Base-by-base conservation (phyloP, 2,888 invertebrate genomes). In the Sminthurides aquaticus region DNA sequence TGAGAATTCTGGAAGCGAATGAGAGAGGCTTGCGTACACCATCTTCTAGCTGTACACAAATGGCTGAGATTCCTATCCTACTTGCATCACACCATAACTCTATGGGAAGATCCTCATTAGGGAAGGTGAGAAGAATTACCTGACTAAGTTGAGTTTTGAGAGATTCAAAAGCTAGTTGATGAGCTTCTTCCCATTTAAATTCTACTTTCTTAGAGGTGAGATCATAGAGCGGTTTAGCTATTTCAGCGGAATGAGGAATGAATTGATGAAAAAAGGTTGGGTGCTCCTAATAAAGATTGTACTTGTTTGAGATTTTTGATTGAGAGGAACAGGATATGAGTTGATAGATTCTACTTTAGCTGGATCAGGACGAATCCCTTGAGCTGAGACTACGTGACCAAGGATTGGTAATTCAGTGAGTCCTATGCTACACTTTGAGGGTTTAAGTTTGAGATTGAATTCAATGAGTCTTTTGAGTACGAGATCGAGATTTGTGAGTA, bases 251-350 rank as follows among this genome's bases (percentile, higher is more conserved):
- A 34, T 43, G 28, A 1, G 18, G n/a, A 11, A 68, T 55, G 54
- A 63, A 66, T 2, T 59, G 52, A 3, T 69, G 25, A 61, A 72
- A 74, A 54, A 71, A 74, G n/a, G 11, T 57, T 48, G 49, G 65
- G 61, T 3, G 68, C 15, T 2, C 65, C 60, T 1, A 65, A n/a
- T 20, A 67, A 62, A 0, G 60, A 43, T 2, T 48, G 63, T 3
- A 64, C 49, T 3, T 57, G 61, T 27, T 60, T 66, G 2, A 34
- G 43, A 34, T 5, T 34, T 34, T 34, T n/a, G n/a, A n/a, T n/a
- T n/a, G n/a, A n/a, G n/a, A n/a, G 69, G 71, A 15, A 28, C 11
- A n/a, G 55, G 54, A 1, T 66, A 62, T 0, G 66, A 49, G 8
- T n/a, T 24, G 2, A 71, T 56, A 0, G 62, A 60, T n/a, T 34